Base-by-base conservation (phyloP, 2,888 invertebrate species). In the Unio delphinus region DNA sequence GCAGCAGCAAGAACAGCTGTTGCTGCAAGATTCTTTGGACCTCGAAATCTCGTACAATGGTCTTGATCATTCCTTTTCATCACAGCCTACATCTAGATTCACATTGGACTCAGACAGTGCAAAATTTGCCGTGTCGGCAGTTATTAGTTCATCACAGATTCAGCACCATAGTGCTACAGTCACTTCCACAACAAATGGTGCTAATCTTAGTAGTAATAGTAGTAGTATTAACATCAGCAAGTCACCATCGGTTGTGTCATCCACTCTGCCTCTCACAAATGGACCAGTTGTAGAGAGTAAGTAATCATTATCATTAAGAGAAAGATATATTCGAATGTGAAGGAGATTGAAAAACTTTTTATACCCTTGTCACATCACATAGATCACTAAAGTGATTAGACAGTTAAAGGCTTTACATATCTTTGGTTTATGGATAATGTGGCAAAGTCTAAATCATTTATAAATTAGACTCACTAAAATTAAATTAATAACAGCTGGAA, bases 81-180 rank as follows among this genome's bases (percentile, higher is more conserved):
- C 87, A 54, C 85, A 87, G 69, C 84, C 87, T 64, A 86, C 88
- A 34, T 89, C 89, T 55, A 80, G 84, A 26, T 89, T 90, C 78
- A 90, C 89, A 20, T 78, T 90, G 67, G 90, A 90, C 80, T 88
- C 90, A 8, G 89, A 88, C 62, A 86, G 87, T 81, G 89, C 88
- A 65, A 88, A 88, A 78, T 89, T 89, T 82, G 89, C 90, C 59
- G 90, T 89, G 57, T 88, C 88, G 3, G 90, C 90, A 55, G 87
- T 90, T 34, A 81, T 86, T 61, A 85, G 85, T 69, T 81, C 84
- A 3, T 72, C 84, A 61, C 82, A 84, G 72, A 73, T 85, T 65
- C 74, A 73, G 65, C 77, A 77, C 56, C 73, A 77, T n/a, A 77
- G 75, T 74, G 78, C 78, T 64, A 74, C 75, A 5, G 75, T 75